These are phyloP conservation scores for Amblyraja radiata DNA, from an alignment of 2,797 vertebrate species.

Conservation along the genomic window DNA sequence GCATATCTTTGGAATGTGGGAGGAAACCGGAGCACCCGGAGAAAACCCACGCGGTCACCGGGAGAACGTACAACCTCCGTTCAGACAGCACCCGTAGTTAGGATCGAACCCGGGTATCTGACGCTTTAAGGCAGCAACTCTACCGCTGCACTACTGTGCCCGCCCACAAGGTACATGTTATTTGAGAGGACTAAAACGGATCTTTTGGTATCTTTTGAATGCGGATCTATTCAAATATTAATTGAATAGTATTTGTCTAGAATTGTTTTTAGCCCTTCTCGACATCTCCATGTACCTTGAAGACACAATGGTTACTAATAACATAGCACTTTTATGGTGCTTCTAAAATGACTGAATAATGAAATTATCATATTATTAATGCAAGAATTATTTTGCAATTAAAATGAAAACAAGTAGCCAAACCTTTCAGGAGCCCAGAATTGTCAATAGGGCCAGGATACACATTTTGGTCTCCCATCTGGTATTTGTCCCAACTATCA, in stretches of 20 bases:
- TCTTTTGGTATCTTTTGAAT: background rate
- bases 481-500: slow-evolving; percentile 98
- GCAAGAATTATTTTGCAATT: background rate
- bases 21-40: no score
- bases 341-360: background rate
- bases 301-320: background rate
- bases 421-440: slow-evolving; percentile 92
- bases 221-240: background rate
- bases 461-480: slow-evolving; percentile 95
- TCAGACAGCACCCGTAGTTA: no score
- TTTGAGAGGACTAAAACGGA: background rate
- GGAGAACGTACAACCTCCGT: no score
- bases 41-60: no score
- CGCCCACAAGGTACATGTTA: background rate
- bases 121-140: no score
- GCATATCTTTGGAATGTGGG: no score
- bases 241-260: background rate
- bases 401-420: slow-evolving; percentile 33
- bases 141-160: no score
- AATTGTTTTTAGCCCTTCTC: background rate
- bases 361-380: background rate
- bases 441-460: slow-evolving; percentile 97
- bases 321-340: background rate
- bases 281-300: background rate
- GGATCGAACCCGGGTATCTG: no score